Conservation (phyloP, 2,113 vertebrate genomes). For the Ancistrus triradiatus region DNA sequence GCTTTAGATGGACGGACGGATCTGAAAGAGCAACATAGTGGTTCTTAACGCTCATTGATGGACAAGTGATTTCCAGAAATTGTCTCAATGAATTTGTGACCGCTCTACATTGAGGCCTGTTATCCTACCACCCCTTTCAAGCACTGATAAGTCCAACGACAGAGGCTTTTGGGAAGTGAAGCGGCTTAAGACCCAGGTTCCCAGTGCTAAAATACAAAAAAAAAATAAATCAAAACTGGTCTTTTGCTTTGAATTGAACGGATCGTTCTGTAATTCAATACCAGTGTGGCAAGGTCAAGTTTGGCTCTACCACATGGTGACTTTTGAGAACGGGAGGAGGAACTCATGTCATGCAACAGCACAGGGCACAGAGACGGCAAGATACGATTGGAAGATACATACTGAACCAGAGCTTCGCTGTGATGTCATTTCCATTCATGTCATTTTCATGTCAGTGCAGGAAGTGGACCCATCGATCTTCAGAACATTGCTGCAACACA, state of each 20-base stretch:
- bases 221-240: neutral
- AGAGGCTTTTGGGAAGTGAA: neutral
- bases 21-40: no score
- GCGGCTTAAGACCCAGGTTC: neutral
- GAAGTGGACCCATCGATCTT: conserved; percentile 62
- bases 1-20: no score
- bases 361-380: conserved; percentile 61
- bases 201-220: neutral
- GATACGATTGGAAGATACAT: conserved; percentile 69
- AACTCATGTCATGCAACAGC: conserved; percentile 72
- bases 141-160: conserved; percentile 1
- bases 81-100: no score
- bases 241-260: neutral
- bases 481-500: conserved; percentile 48
- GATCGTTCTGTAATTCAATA: neutral
- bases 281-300: neutral
- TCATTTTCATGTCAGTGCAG: conserved; percentile 64
- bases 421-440: conserved; percentile 63
- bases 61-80: neutral
- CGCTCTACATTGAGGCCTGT: neutral
- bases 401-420: conserved; percentile 68
- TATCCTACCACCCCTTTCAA: neutral
- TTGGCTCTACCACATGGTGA: conserved; percentile 28
- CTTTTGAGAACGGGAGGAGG: conserved; percentile 40
- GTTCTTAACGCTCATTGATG: neutral